These are phyloP conservation scores for Neofelis nebulosa DNA, from an alignment of 2,113 vertebrate species.

Conservation along the genomic window DNA sequence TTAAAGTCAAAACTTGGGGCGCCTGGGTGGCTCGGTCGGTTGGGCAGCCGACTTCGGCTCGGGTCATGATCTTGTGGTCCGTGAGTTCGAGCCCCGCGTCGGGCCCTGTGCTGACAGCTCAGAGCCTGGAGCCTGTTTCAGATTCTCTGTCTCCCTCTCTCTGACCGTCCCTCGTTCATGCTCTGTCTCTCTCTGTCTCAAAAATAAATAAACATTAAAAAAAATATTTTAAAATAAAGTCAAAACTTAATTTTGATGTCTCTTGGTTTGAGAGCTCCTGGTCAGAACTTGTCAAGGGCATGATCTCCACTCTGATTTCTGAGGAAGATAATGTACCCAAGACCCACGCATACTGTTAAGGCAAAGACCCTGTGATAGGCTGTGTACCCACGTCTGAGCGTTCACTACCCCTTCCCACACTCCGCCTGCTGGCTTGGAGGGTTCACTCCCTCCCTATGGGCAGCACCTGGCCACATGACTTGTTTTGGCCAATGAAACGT, in stretches of 20 bases:
- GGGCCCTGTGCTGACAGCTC: no score
- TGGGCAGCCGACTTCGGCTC: rapidly evolving
- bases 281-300: background rate
- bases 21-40: no score
- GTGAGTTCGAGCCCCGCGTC: no score
- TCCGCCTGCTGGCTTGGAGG: rapidly evolving
- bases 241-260: background rate
- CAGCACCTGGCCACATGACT: background rate
- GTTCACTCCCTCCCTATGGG: rapidly evolving
- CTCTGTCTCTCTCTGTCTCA: no score
- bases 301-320: background rate
- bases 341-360: background rate
- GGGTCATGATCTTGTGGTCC: rapidly evolving
- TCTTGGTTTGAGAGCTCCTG: background rate
- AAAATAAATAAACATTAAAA: no score
- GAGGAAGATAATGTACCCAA: background rate
- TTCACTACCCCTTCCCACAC: background rate
- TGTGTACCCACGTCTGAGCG: background rate
- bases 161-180: rapidly evolving
- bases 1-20: background rate
- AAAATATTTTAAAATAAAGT: background rate
- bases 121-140: no score
- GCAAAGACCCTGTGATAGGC: background rate
- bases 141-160: no score
- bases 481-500: background rate